Percentiles rank a stretch among this genome's conserved stretches.
These are phyloP conservation scores for Nycticebus coucang DNA, from an alignment of 2,113 vertebrate species.

Conservation along the genomic window DNA sequence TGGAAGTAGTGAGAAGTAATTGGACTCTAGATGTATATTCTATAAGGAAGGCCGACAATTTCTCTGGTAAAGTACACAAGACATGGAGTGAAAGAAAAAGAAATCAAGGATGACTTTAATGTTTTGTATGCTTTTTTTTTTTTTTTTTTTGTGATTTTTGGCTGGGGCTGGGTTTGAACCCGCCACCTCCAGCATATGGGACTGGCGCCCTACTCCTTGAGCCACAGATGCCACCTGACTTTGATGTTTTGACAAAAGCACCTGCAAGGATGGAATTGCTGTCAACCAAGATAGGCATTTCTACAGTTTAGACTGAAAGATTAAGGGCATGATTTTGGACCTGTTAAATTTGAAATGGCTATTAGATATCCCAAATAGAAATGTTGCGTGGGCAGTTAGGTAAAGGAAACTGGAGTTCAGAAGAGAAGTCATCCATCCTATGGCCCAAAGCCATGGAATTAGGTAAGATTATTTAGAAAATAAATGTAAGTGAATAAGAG, in stretches of 20 bases:
- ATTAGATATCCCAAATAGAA: background rate
- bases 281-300: background rate
- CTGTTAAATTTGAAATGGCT: background rate
- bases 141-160: too few species aligned
- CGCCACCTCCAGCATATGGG: too few species aligned
- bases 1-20: background rate
- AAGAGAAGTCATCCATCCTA: background rate
- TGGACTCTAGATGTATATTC: background rate
- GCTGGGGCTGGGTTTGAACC: too few species aligned
- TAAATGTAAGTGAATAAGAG: background rate
- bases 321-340: background rate
- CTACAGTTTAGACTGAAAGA: background rate
- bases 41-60: background rate
- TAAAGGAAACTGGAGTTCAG: background rate
- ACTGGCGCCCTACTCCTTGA: too few species aligned
- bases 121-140: too few species aligned
- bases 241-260: background rate
- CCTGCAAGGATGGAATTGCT: background rate
- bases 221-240: too few species aligned
- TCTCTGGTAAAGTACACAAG: background rate
- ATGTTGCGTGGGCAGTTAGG: background rate
- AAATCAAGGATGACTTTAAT: background rate
- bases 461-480: background rate
- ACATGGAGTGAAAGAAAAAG: background rate
- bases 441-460: background rate